Percentiles rank a stretch among this genome's conserved stretches.
Conservation (phyloP, 2,797 vertebrate species). For the Chrosomus eos region DNA sequence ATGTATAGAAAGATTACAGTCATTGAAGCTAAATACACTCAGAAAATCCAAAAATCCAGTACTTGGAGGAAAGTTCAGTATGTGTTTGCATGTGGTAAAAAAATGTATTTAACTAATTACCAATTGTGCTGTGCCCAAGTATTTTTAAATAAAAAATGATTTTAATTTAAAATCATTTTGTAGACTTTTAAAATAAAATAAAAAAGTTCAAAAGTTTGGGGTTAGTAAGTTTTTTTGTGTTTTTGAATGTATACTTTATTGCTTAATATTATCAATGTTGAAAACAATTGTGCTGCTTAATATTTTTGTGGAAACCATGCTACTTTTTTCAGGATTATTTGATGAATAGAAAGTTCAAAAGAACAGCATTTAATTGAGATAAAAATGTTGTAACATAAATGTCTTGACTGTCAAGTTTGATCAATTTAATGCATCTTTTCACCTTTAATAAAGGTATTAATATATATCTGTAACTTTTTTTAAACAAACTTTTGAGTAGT, state of each 20-base stretch:
- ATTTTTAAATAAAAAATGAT: not conserved
- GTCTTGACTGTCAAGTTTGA: not conserved
- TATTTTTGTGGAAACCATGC: not conserved
- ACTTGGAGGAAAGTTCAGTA: not conserved
- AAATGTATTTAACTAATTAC: not conserved
- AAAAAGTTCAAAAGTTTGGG: not conserved
- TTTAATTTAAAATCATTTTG: not conserved
- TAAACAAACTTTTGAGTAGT: not conserved
- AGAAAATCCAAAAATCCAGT: not conserved
- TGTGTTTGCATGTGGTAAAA: not conserved
- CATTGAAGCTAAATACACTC: not conserved
- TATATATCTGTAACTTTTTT: too few species aligned
- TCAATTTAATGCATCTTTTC: not conserved
- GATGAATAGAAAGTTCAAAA: not conserved
- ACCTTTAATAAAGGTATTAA: not conserved
- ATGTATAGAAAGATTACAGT: conserved; percentile 10
- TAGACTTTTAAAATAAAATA: too few species aligned
- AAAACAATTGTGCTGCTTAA: not conserved
- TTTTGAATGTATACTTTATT: not conserved
- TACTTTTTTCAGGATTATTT: not conserved
- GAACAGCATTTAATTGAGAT: not conserved
- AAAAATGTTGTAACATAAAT: not conserved
- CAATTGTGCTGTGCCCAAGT: not conserved
- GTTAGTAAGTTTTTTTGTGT: not conserved
- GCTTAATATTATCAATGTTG: not conserved